phyloP scores from a whole-genome alignment of 1,140 invertebrate species.

The Diploscapter pachys region DNA sequence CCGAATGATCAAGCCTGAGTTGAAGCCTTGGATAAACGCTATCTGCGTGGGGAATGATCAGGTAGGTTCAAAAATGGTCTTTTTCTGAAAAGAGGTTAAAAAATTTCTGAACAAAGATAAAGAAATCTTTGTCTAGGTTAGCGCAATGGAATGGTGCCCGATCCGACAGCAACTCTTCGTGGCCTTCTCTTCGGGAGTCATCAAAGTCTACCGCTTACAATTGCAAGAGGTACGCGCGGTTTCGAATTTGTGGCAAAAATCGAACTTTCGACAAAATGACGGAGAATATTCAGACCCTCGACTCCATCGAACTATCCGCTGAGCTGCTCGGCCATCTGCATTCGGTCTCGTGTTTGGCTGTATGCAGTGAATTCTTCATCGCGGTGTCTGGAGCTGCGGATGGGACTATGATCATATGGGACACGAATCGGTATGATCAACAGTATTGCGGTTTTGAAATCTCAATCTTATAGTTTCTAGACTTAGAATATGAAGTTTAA shows the following conservation, averaged over 20 bases:
- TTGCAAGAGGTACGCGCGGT: slow-evolving; percentile 5
- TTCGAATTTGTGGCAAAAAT: slow-evolving; percentile 2
- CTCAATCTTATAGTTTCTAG: too few relatives aligned
- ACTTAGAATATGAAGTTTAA: too few relatives aligned
- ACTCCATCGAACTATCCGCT: not conserved
- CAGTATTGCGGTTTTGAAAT: not conserved
- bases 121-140: slow-evolving; percentile 25
- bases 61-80: not conserved
- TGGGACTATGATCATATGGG: slow-evolving; percentile 34
- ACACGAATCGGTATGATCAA: slow-evolving; percentile 28
- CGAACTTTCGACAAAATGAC: not conserved
- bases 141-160: slow-evolving; percentile 12
- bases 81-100: too few relatives aligned
- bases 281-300: slow-evolving; percentile 19
- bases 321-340: slow-evolving; percentile 26
- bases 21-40: slow-evolving; percentile 30
- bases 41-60: slow-evolving; percentile 7
- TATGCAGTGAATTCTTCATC: slow-evolving; percentile 32
- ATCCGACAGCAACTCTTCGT: slow-evolving; percentile 20
- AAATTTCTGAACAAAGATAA: not conserved
- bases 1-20: slow-evolving; percentile 24
- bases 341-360: slow-evolving; percentile 11
- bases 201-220: slow-evolving; percentile 21
- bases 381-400: slow-evolving; percentile 14
- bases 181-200: slow-evolving; percentile 27